Evolutionary conservation across 2,797 vertebrate genomes (phyloP), one percentile per base, ranked within the genome.

Genomic region (Thalassophryne amazonica): DNA sequence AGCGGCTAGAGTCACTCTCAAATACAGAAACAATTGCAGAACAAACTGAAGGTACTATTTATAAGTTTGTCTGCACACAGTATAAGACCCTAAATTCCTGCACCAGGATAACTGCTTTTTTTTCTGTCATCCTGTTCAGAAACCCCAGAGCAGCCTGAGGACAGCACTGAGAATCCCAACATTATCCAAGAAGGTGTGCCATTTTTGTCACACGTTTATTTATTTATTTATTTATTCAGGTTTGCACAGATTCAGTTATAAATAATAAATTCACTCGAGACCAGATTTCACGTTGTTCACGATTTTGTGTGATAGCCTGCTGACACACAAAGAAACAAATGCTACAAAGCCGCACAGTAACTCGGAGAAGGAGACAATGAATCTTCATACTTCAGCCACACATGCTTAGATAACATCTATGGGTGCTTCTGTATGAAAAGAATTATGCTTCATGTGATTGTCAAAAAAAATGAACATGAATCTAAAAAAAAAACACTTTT

Each of bases 21-120:
- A 71, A 75, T 58, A 58, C 82, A 19, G 48, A 81, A 16, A 65
- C 66, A 8, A 62, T 87, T 41, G 33, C 14, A 0, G 86, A 85
- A 59, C 82, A 83, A 24, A 32, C 31, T 17, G 60, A 80, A 55
- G 79, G 77, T 83, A 63, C 18, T 19, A 3, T 54, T 15, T 15
- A 3, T 16, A 5, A 39, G 7, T 51, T 3, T 13, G 8, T 53
- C 9, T 7, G 5, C 25, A 6, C 23, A 12, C 12, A 37, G 0
- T 31, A 1, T 28, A 11, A 7, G 3, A 52, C 14, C 4, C 12
- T n/a, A 5, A 18, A 34, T 46, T 30, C 6, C n/a, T n/a, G n/a
- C n/a, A n/a, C n/a, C n/a, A n/a, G n/a, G n/a, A n/a, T n/a, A n/a
- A n/a, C n/a, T 41, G 4, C 36, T 48, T 38, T 32, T 22, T 7